Conservation (phyloP, 1,140 invertebrate species). For the Drosophila pectinifera region DNA sequence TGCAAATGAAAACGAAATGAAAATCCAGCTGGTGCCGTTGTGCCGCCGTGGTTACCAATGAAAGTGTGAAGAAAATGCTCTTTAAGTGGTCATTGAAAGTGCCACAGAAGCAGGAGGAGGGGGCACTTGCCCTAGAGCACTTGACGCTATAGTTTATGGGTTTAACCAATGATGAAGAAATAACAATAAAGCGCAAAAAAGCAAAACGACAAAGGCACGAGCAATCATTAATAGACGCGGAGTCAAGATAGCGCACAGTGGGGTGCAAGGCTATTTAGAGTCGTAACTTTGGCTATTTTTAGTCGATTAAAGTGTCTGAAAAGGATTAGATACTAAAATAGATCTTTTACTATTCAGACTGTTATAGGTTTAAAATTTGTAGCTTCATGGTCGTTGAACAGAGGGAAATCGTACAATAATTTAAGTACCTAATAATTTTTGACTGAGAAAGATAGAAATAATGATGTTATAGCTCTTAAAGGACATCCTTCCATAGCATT, state of each 20-base stretch:
- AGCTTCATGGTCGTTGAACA: too few relatives aligned
- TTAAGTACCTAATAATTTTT: background rate
- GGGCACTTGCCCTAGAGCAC: conserved; percentile 42
- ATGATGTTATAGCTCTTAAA: too few relatives aligned
- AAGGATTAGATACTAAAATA: background rate
- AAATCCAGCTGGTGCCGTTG: conserved; percentile 48
- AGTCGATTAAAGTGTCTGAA: background rate
- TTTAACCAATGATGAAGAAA: conserved; percentile 63
- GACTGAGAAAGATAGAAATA: too few relatives aligned
- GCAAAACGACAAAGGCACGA: conserved; percentile 51
- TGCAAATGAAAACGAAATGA: conserved; percentile 53
- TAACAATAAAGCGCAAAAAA: conserved; percentile 71
- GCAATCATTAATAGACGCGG: conserved; percentile 29
- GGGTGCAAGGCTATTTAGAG: background rate
- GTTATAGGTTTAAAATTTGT: background rate
- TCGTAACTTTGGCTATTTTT: conserved; percentile 7
- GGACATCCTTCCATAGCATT: too few relatives aligned
- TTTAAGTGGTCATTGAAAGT: conserved; percentile 66
- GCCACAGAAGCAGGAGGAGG: conserved; percentile 25
- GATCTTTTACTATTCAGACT: background rate
- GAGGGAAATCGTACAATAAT: background rate
- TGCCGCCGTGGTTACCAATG: conserved; percentile 66
- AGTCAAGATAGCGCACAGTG: conserved; percentile 27
- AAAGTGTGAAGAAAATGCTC: conserved; percentile 77
- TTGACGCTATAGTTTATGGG: conserved; percentile 30